Evolutionary conservation across 2,113 vertebrate species (phyloP).

Genomic region (Nothobranchius kuhntae): DNA sequence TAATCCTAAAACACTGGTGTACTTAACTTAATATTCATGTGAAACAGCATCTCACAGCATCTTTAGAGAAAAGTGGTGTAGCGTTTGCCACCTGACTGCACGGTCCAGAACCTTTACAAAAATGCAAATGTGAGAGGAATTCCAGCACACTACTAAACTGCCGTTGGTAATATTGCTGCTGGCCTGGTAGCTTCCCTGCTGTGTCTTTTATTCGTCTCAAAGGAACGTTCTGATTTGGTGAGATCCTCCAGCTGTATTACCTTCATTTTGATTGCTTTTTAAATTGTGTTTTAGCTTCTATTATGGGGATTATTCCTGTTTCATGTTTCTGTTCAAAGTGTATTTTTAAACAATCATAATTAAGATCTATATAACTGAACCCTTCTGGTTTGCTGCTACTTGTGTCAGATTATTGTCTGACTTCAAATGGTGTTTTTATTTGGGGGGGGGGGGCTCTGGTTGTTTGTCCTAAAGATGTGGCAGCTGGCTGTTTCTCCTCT

Average conservation of each 20-base stretch:
- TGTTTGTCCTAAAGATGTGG: no score
- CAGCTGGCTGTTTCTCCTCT: no score
- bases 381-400: no score
- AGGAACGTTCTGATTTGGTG: slow-evolving; percentile 18
- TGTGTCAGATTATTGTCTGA: no score
- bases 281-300: slow-evolving; percentile 5
- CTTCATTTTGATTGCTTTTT: slow-evolving; percentile 16
- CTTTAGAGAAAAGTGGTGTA: slow-evolving; percentile 40
- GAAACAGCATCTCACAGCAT: neutral
- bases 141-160: neutral
- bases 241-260: slow-evolving; percentile 21
- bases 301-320: slow-evolving; percentile 1
- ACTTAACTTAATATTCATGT: neutral
- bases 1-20: neutral
- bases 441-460: no score
- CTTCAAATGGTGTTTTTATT: no score
- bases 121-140: slow-evolving; percentile 47
- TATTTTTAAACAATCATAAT: slow-evolving; percentile 4
- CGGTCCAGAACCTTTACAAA: slow-evolving; percentile 45
- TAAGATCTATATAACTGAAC: no score
- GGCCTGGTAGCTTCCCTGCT: slow-evolving; percentile 24
- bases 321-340: neutral
- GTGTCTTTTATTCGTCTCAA: slow-evolving; percentile 39
- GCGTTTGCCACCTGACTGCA: slow-evolving; percentile 43
- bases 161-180: slow-evolving; percentile 24